Evolutionary conservation across 92 coral and sea anemone species (phyloP).

Genomic region (Desmophyllum pertusum): DNA sequence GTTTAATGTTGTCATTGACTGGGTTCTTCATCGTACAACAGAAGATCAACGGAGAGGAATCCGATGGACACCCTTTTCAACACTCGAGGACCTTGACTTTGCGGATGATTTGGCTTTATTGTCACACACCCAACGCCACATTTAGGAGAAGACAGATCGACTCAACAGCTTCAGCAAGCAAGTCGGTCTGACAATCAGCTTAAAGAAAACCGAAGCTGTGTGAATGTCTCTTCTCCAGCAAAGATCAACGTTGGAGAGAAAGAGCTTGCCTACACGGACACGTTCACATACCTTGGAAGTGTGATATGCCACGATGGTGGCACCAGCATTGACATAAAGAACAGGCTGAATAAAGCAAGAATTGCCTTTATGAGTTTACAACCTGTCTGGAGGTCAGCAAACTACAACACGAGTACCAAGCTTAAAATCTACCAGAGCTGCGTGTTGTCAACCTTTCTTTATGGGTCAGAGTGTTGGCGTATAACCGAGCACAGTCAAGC

Average conservation of each 20-base stretch:
- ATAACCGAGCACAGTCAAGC: too few species aligned
- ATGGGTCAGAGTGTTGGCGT: too few species aligned
- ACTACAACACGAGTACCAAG: slow-evolving; percentile 15
- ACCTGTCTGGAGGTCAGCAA: slow-evolving; percentile 13
- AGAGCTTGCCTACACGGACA: too few species aligned
- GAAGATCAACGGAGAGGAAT: too few species aligned
- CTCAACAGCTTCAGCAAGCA: background rate
- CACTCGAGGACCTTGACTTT: background rate
- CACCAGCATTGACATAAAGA: slow-evolving; percentile 15
- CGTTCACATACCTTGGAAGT: slow-evolving; percentile 48
- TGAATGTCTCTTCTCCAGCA: slow-evolving; percentile 29
- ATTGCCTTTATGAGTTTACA: slow-evolving; percentile 3
- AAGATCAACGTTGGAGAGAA: slow-evolving; percentile 7
- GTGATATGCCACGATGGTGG: slow-evolving; percentile 39
- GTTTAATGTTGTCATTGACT: too few species aligned
- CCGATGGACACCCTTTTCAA: too few species aligned
- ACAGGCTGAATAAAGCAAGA: slow-evolving; percentile 27
- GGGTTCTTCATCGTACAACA: too few species aligned
- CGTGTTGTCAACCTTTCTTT: too few species aligned
- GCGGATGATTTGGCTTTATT: background rate
- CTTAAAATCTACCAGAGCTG: too few species aligned
- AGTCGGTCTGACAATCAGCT: slow-evolving; percentile 3
- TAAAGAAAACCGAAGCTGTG: slow-evolving; percentile 13
- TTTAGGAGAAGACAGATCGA: background rate
- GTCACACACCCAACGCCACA: background rate